These are phyloP conservation scores for Nebria ingens DNA, from an alignment of 1,140 invertebrate species.

Conservation along the genomic window DNA sequence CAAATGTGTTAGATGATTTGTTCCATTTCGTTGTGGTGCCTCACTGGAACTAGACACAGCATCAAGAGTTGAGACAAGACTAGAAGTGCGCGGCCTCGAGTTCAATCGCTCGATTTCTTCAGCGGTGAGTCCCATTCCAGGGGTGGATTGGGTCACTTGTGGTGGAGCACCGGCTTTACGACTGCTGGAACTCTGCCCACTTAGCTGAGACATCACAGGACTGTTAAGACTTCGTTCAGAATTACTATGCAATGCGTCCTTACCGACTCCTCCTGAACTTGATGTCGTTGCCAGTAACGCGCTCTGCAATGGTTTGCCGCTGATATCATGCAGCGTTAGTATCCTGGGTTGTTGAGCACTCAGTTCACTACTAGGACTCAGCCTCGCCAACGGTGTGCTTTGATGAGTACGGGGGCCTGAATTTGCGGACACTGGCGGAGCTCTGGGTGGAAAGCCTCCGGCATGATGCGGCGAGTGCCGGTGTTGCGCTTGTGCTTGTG, in stretches of 20 bases:
- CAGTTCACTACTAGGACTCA: constrained; percentile 85
- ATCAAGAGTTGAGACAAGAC: constrained; percentile 83
- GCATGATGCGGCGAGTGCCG: constrained; percentile 59
- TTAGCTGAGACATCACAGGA: constrained; percentile 81
- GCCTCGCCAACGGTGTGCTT: constrained; percentile 76
- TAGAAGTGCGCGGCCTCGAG: constrained; percentile 71
- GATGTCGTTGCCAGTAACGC: constrained; percentile 79
- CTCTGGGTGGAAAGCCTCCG: constrained; percentile 54
- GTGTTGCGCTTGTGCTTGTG: constrained; percentile 49
- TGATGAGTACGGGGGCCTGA: constrained; percentile 61
- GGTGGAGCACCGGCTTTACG: constrained; percentile 50
- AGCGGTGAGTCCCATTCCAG: constrained; percentile 74
- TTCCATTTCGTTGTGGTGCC: constrained; percentile 48
- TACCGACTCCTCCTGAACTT: constrained; percentile 71
- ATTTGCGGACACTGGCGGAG: constrained; percentile 50
- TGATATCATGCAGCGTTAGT: constrained; percentile 84
- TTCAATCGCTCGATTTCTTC: constrained; percentile 89
- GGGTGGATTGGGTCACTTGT: constrained; percentile 44
- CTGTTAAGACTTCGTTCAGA: constrained; percentile 83
- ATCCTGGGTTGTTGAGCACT: constrained; percentile 85
- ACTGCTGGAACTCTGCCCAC: constrained; percentile 69
- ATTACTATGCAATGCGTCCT: constrained; percentile 73
- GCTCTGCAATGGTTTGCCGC: constrained; percentile 81
- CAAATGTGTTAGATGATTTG: constrained; percentile 47
- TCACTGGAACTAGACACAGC: constrained; percentile 88